Evolutionary conservation across 2,888 invertebrate species (phyloP).

Genomic region (Pachycephus smyrnensis): DNA sequence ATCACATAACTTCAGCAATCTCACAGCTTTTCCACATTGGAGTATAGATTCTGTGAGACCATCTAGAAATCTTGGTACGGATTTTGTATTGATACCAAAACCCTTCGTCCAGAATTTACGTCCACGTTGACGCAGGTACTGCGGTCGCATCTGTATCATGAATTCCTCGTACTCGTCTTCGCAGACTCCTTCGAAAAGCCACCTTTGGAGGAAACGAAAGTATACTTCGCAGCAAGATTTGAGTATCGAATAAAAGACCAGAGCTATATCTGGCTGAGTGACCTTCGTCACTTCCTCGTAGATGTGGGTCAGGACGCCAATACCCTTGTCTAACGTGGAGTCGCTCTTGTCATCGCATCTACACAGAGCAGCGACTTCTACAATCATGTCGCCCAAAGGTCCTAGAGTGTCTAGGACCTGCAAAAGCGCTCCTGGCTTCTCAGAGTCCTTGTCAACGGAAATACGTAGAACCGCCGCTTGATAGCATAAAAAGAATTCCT

Average conservation of each 20-base stretch:
- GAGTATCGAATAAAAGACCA: conserved; percentile 71
- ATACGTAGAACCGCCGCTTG: conserved; percentile 53
- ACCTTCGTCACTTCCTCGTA: conserved; percentile 74
- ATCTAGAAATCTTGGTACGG: conserved; percentile 77
- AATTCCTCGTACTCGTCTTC: conserved; percentile 87
- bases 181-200: conserved; percentile 87
- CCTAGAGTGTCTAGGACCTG: conserved; percentile 43
- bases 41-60: conserved; percentile 76
- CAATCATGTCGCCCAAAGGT: conserved; percentile 51
- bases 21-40: conserved; percentile 80
- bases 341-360: conserved; percentile 42
- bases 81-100: conserved; percentile 68
- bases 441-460: conserved; percentile 34
- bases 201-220: conserved; percentile 81
- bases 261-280: conserved; percentile 71
- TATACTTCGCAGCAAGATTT: conserved; percentile 72
- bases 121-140: conserved; percentile 74
- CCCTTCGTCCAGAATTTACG: conserved; percentile 79
- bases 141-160: conserved; percentile 80
- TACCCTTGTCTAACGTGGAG: conserved; percentile 66
- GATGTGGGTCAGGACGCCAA: conserved; percentile 74
- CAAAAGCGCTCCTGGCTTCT: conserved; percentile 35
- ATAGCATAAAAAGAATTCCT: conserved; percentile 59
- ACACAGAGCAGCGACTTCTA: conserved; percentile 56
- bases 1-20: conserved; percentile 77